Evolutionary conservation across 1,140 invertebrate species (phyloP).

Genomic region (Pantala flavescens): DNA sequence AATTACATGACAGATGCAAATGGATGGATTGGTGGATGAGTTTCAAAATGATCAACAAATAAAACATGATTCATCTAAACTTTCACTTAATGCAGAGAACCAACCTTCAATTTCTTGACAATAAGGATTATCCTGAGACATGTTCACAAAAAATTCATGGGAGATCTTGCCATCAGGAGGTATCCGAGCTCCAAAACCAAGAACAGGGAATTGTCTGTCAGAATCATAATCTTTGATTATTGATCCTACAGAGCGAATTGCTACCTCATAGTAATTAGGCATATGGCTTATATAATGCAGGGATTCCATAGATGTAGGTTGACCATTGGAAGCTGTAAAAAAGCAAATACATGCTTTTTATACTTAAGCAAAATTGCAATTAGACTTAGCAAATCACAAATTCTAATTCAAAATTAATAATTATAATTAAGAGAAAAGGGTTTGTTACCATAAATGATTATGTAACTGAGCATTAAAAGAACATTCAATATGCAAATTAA

Average conservation of each 20-base stretch:
- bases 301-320: conserved; percentile 42
- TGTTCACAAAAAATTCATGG: conserved; percentile 50
- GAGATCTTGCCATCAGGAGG: conserved; percentile 42
- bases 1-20: too few species aligned
- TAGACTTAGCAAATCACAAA: too few species aligned
- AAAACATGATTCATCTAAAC: too few species aligned
- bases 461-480: too few species aligned
- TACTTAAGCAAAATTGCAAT: too few species aligned
- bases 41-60: too few species aligned
- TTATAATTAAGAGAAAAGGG: too few species aligned
- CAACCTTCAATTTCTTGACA: conserved; percentile 36
- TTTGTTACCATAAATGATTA: too few species aligned
- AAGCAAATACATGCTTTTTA: neutral
- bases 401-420: too few species aligned
- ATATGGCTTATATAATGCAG: conserved; percentile 43
- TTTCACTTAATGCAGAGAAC: too few species aligned
- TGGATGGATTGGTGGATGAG: too few species aligned
- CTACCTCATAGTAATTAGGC: conserved; percentile 47
- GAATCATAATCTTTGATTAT: conserved; percentile 54
- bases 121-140: conserved; percentile 45
- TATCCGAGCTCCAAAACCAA: conserved; percentile 45
- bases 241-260: conserved; percentile 46
- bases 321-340: conserved; percentile 49
- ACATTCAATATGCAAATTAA: too few species aligned
- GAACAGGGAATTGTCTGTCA: conserved; percentile 44